Evolutionary conservation across 2,797 vertebrate genomes (phyloP).

Genomic region (Myotis planiceps): DNA sequence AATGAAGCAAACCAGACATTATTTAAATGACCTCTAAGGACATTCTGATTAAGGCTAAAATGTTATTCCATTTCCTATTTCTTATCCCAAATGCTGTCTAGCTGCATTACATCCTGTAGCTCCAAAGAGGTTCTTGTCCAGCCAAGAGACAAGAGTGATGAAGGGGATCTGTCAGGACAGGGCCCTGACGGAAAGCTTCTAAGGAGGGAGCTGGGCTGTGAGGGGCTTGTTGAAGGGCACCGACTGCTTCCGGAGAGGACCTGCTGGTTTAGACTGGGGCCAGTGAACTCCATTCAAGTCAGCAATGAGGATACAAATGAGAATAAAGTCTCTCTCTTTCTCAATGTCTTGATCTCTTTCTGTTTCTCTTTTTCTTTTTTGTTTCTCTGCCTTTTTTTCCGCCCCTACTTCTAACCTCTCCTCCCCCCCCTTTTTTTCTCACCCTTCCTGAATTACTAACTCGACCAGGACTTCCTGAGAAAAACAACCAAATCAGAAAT

Average conservation of each 20-base stretch:
- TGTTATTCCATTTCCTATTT: neutral
- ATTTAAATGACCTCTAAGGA: neutral
- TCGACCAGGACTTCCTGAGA: conserved; percentile 58
- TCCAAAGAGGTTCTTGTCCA: neutral
- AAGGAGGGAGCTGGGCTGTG: neutral
- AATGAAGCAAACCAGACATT: neutral
- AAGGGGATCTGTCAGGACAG: neutral
- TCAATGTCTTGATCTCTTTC: neutral
- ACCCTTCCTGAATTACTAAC: conserved; percentile 24
- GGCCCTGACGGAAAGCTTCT: neutral
- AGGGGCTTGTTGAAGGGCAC: neutral
- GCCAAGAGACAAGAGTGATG: neutral
- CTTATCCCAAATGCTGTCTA: neutral
- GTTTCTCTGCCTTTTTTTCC: too few species aligned
- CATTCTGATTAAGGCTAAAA: neutral
- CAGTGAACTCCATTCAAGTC: neutral
- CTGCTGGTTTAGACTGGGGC: neutral
- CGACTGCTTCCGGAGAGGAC: neutral
- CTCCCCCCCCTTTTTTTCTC: neutral
- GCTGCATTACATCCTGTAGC: neutral
- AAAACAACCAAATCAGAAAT: conserved; percentile 62
- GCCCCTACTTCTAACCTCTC: too few species aligned
- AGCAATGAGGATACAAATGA: neutral
- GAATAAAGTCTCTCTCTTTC: neutral
- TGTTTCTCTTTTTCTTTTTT: too few species aligned